Evolutionary conservation across 2,113 vertebrate species (phyloP).

Genomic region (Piprites chloris): DNA sequence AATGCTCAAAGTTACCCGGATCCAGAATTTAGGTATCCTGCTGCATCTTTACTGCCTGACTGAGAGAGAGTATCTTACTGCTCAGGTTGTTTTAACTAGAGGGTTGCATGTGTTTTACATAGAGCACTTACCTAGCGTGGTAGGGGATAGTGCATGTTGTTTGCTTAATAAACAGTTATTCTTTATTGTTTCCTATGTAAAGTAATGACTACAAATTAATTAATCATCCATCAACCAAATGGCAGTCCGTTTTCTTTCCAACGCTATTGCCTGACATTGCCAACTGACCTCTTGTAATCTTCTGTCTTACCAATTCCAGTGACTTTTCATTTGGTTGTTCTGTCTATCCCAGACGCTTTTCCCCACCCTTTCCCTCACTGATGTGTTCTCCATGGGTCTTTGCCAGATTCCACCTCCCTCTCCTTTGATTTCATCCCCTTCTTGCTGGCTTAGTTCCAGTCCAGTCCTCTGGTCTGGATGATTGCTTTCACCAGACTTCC

Average conservation of each 20-base stretch:
- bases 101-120: not conserved
- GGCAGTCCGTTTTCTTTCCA: not conserved
- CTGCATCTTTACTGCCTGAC: not conserved
- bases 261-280: not conserved
- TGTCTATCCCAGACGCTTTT: not conserved
- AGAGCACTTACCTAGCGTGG: not conserved
- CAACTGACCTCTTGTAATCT: not conserved
- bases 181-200: not conserved
- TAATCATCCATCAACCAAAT: not conserved
- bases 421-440: conserved; percentile 1
- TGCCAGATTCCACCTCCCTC: not conserved
- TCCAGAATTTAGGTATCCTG: not conserved
- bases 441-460: conserved; percentile 37
- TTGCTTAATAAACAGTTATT: not conserved
- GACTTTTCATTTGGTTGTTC: not conserved
- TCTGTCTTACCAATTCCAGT: not conserved
- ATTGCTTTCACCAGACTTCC: conserved; percentile 14
- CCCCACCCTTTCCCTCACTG: not conserved
- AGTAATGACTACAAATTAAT: not conserved
- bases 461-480: not conserved
- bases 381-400: not conserved
- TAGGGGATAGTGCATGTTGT: not conserved
- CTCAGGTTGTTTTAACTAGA: not conserved
- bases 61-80: not conserved
- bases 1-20: not conserved